These are phyloP conservation scores for Campoplex capitator DNA, from an alignment of 2,888 invertebrate species.

Conservation along the genomic window DNA sequence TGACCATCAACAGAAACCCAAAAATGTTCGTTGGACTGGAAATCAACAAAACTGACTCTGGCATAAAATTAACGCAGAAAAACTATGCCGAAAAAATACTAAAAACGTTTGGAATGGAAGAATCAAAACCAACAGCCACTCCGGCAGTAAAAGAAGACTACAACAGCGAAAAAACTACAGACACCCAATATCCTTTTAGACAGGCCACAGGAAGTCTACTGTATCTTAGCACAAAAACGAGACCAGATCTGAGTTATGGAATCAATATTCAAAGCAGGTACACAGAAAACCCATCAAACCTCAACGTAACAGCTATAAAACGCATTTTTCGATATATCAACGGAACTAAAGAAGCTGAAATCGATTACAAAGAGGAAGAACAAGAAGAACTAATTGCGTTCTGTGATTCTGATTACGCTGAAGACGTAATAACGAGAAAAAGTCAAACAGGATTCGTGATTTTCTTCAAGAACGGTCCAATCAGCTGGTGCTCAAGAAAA, in stretches of 20 bases:
- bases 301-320: slow-evolving; percentile 57
- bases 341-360: slow-evolving; percentile 38
- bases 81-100: slow-evolving; percentile 53
- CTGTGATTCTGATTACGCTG: slow-evolving; percentile 73
- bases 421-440: slow-evolving; percentile 63
- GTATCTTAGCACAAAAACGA: slow-evolving; percentile 41
- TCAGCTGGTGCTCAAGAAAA: slow-evolving; percentile 64
- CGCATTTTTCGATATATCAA: slow-evolving; percentile 64
- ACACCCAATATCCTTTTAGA: slow-evolving; percentile 46
- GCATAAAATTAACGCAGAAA: slow-evolving; percentile 41
- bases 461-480: slow-evolving; percentile 30
- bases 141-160: slow-evolving; percentile 54
- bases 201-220: slow-evolving; percentile 54
- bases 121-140: slow-evolving; percentile 50
- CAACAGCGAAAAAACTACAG: slow-evolving; percentile 24
- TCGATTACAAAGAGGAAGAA: slow-evolving; percentile 26
- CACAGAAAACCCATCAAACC: slow-evolving; percentile 29
- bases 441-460: slow-evolving; percentile 58
- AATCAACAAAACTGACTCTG: not conserved
- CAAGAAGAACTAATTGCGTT: slow-evolving; percentile 64
- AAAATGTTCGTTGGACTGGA: slow-evolving; percentile 19
- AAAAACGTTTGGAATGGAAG: slow-evolving; percentile 60
- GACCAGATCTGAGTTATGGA: slow-evolving; percentile 46
- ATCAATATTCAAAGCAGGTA: slow-evolving; percentile 43
- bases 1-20: slow-evolving; percentile 27